Evolutionary conservation across 2,888 invertebrate species (phyloP), one percentile per base, ranked within the genome.

Genomic region (Rugalucina vietnamica): DNA sequence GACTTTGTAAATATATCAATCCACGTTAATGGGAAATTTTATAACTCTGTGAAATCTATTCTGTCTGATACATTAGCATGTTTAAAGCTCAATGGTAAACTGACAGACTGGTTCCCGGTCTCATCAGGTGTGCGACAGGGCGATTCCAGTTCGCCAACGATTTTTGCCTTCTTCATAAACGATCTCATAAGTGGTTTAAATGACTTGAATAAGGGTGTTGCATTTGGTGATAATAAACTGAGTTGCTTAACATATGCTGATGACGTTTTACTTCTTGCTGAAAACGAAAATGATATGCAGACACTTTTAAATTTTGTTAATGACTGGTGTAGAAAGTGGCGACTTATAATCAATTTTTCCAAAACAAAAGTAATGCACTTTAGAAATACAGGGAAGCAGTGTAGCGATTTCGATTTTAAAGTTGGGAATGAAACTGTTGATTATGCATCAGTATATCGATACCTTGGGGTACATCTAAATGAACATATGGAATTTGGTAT

Each of bases 101-200:
- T 69, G 24, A 73, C 79, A 32, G 14, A 50, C 27, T 60, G 73
- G 73, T 72, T 73, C 37, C n/a, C 29, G 1, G 54, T 72, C 5
- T 32, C 37, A 34, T 57, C 76, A 27, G 81, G 57, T 1, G 70
- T 81, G 27, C 54, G 57, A 57, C 81, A 81, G 43, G 76, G 81
- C 14, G 43, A 69, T 5, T n/a, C n/a, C n/a, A n/a, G n/a, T n/a
- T n/a, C n/a, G n/a, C n/a, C n/a, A n/a, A n/a, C n/a, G n/a, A n/a
- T n/a, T n/a, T 81, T 81, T 57, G 34, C 81, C 12, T 34, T 76
- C 29, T 81, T 71, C 39, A 76, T 76, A 5, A 81, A 81, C 32
- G 81, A 81, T 29, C 29, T 81, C 12, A 71, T 57, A 3, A 29
- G n/a, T n/a, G n/a, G n/a, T n/a, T n/a, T n/a, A n/a, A n/a, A n/a